A percentile compares a stretch with the other conserved stretches of the same genome.
phyloP scores from a whole-genome alignment of 1,140 invertebrate genomes.

The Tetragonula clypearis region DNA sequence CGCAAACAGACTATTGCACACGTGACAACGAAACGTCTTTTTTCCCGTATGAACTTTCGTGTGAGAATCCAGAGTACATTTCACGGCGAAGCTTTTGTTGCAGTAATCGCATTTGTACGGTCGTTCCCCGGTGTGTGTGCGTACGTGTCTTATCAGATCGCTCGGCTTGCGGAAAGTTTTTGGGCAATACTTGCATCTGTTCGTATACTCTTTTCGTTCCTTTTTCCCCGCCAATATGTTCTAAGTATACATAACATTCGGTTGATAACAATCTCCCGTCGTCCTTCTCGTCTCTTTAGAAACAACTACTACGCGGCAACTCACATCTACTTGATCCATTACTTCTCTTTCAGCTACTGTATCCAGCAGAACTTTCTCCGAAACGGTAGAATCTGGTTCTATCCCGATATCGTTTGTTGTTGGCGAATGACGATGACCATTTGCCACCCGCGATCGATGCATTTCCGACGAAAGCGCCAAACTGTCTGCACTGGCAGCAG shows the following conservation, averaged over 20 bases:
- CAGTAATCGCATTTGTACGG: slow-evolving; percentile 86
- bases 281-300: neutral
- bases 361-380: slow-evolving; percentile 83
- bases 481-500: slow-evolving; percentile 57
- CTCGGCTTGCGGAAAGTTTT: slow-evolving; percentile 83
- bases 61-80: slow-evolving; percentile 86
- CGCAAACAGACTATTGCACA: slow-evolving; percentile 84
- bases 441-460: neutral
- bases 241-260: neutral
- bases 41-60: slow-evolving; percentile 83
- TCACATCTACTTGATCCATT: slow-evolving; percentile 64
- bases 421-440: neutral
- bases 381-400: slow-evolving; percentile 74
- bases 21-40: slow-evolving; percentile 83
- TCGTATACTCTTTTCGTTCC: slow-evolving; percentile 73
- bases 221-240: slow-evolving; percentile 38
- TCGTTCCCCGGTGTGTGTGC: slow-evolving; percentile 87
- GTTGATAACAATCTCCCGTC: neutral
- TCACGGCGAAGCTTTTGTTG: slow-evolving; percentile 86
- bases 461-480: slow-evolving; percentile 18
- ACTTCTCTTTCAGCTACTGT: slow-evolving; percentile 73
- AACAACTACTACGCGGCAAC: neutral
- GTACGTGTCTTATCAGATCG: slow-evolving; percentile 82
- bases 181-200: slow-evolving; percentile 84
- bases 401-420: slow-evolving; percentile 5